Evolutionary conservation across 2,888 invertebrate species (phyloP).

Genomic region (Leptogaster cylindrica): DNA sequence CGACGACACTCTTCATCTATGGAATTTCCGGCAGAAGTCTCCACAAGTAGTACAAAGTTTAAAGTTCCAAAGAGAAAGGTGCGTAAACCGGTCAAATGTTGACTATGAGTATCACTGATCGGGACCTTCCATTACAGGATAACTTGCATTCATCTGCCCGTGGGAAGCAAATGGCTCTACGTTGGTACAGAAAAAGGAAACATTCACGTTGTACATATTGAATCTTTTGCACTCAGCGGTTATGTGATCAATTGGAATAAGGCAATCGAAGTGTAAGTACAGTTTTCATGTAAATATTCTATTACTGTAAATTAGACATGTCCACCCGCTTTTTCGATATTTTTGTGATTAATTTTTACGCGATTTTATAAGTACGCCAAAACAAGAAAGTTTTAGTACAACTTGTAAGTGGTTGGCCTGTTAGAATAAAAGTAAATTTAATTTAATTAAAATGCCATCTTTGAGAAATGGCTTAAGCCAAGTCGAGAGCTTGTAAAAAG

Average conservation of each 20-base stretch:
- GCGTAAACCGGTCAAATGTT: slow-evolving; percentile 53
- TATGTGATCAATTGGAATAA: slow-evolving; percentile 99
- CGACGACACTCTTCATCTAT: slow-evolving; percentile 95
- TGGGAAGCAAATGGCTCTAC: slow-evolving; percentile 98
- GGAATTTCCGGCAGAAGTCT: slow-evolving; percentile 94
- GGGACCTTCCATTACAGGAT: slow-evolving; percentile 69
- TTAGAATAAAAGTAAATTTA: too few relatives aligned
- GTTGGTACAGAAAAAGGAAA: slow-evolving; percentile 98
- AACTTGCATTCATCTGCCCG: slow-evolving; percentile 91
- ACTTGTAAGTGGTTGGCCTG: too few relatives aligned
- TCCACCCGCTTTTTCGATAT: too few relatives aligned
- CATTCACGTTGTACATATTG: slow-evolving; percentile 96
- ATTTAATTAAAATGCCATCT: too few relatives aligned
- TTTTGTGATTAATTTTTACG: too few relatives aligned
- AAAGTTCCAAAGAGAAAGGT: slow-evolving; percentile 97
- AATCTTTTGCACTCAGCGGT: slow-evolving; percentile 93
- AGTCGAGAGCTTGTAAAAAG: too few relatives aligned
- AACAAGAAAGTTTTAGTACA: too few relatives aligned
- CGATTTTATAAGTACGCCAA: too few relatives aligned
- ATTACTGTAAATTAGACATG: too few relatives aligned
- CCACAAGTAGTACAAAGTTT: slow-evolving; percentile 95
- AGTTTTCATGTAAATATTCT: too few relatives aligned
- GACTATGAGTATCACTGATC: background rate
- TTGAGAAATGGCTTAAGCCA: too few relatives aligned
- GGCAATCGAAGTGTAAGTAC: slow-evolving; percentile 97